Evolutionary conservation across 1,140 invertebrate genomes (phyloP).

Genomic region (Pemphigus obesinymphae): DNA sequence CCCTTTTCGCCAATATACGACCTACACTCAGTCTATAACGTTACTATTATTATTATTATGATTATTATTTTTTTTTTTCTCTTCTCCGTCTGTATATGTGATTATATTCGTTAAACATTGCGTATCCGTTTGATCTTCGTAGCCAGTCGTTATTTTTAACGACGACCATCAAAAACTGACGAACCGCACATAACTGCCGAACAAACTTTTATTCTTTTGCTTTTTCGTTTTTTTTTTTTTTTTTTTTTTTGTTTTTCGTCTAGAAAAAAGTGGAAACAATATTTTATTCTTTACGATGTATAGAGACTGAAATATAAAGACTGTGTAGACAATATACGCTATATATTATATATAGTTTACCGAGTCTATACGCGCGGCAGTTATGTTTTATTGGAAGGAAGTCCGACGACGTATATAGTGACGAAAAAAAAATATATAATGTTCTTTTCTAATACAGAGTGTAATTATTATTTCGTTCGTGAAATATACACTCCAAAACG

Average conservation of each 20-base stretch:
- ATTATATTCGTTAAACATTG: slow-evolving; percentile 23
- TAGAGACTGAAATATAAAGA: too few relatives aligned
- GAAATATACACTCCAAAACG: too few relatives aligned
- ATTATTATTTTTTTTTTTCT: background rate
- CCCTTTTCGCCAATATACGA: background rate
- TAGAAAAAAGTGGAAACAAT: background rate
- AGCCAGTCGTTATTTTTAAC: slow-evolving; percentile 37
- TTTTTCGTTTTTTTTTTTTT: background rate
- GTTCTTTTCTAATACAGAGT: too few relatives aligned
- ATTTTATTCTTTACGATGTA: slow-evolving; percentile 26
- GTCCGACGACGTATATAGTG: too few relatives aligned
- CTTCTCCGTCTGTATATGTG: background rate
- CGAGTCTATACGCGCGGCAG: too few relatives aligned
- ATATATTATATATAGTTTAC: too few relatives aligned
- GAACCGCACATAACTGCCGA: slow-evolving; percentile 22
- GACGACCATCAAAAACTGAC: slow-evolving; percentile 36
- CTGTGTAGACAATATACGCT: too few relatives aligned
- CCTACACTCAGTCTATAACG: background rate
- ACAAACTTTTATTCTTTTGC: background rate
- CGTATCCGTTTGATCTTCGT: slow-evolving; percentile 36
- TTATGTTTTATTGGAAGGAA: too few relatives aligned
- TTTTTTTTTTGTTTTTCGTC: background rate
- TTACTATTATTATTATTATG: background rate
- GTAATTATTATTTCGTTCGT: too few relatives aligned
- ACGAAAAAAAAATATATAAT: too few relatives aligned